Conservation (phyloP, 2,113 vertebrate genomes). For the Mugil cephalus region DNA sequence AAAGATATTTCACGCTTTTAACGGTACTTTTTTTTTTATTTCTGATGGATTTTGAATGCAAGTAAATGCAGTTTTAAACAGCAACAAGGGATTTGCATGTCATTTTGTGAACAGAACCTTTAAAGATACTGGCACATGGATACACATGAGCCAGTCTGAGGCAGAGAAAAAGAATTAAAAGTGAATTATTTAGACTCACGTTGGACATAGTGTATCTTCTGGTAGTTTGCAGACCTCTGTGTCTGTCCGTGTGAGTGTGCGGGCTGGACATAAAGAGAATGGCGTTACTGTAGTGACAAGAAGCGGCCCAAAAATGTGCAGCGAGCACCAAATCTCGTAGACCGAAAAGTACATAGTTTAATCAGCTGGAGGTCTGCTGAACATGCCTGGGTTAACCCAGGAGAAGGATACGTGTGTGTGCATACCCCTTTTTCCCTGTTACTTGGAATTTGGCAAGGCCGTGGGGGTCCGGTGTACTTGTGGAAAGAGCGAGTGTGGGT, state of each 20-base stretch:
- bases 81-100: too few relatives aligned
- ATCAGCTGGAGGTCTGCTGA: slow-evolving; percentile 61
- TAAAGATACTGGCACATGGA: not conserved
- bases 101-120: not conserved
- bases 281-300: slow-evolving; percentile 46
- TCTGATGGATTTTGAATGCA: not conserved
- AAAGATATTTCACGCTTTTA: not conserved
- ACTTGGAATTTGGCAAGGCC: slow-evolving; percentile 16
- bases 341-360: slow-evolving; percentile 48
- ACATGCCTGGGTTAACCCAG: slow-evolving; percentile 44
- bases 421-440: not conserved
- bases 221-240: not conserved
- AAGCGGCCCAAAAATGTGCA: slow-evolving; percentile 51
- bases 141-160: not conserved
- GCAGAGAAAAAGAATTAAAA: not conserved
- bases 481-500: slow-evolving; percentile 9
- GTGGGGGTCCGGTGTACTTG: slow-evolving; percentile 24
- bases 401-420: slow-evolving; percentile 8
- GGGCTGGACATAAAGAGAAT: slow-evolving; percentile 9
- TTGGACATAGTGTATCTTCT: not conserved
- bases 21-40: not conserved
- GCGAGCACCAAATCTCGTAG: slow-evolving; percentile 56
- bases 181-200: not conserved
- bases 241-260: not conserved
- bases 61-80: not conserved